A percentile compares a stretch with the other conserved stretches of the same genome.
Evolutionary conservation across 2,113 vertebrate species (phyloP).

Genomic region (Dipodomys ordii): DNA sequence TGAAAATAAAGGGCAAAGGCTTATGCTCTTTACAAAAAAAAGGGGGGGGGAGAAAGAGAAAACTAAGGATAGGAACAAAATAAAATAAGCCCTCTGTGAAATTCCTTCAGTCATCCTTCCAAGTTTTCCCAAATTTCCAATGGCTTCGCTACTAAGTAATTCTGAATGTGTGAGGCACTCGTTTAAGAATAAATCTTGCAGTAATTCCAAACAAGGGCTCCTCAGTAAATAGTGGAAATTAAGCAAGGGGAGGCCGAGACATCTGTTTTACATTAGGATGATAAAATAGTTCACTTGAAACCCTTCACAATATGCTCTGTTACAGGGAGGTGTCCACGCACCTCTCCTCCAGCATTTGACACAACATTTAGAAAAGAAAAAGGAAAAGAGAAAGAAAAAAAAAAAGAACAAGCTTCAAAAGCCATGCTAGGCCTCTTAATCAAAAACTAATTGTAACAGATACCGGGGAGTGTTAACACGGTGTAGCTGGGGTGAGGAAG

Average conservation of each 20-base stretch:
- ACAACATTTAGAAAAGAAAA: constrained; percentile 89
- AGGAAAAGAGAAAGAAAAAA: constrained; percentile 42
- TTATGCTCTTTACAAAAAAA: constrained; percentile 36
- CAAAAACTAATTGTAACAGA: constrained; percentile 99
- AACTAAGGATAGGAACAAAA: constrained; percentile 74
- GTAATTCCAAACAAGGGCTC: constrained; percentile 92
- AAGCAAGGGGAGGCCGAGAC: constrained; percentile 90
- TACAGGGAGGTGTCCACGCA: constrained; percentile 94
- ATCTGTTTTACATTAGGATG: constrained; percentile 99
- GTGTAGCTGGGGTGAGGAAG: constrained; percentile 92
- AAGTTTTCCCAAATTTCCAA: constrained; percentile 85
- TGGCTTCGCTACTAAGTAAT: constrained; percentile 85
- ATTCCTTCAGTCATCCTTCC: constrained; percentile 81
- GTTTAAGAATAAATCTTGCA: constrained; percentile 91
- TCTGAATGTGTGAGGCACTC: constrained; percentile 88
- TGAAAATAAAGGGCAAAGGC: constrained; percentile 79
- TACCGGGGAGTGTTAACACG: constrained; percentile 98
- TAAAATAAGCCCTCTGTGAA: constrained; percentile 46
- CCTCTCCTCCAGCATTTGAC: constrained; percentile 98
- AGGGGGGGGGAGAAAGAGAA: no score
- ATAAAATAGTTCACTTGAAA: constrained; percentile 99
- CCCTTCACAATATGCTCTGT: constrained; percentile 98
- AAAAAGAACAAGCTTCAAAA: constrained; percentile 93
- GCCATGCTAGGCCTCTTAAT: constrained; percentile 96
- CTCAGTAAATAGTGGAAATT: constrained; percentile 94